Conservation (phyloP, 2,888 invertebrate genomes). For the Monopis laevigella region DNA sequence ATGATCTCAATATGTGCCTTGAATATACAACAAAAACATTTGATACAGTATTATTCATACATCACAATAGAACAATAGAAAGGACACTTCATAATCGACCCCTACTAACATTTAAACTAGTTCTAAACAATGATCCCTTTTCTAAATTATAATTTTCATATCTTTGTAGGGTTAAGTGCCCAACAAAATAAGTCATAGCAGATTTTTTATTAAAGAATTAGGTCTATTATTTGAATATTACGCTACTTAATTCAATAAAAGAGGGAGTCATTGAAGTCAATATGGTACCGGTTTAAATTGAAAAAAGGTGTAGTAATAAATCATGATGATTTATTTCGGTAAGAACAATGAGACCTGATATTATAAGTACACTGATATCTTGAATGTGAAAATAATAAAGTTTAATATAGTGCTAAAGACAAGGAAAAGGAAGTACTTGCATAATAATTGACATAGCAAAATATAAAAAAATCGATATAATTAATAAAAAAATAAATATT, state of each 20-base stretch:
- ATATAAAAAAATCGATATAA: too few species aligned
- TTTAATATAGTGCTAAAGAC: too few species aligned
- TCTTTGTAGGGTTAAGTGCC: conserved; percentile 26
- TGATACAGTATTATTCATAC: conserved; percentile 20
- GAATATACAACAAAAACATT: conserved; percentile 16
- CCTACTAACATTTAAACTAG: conserved; percentile 15
- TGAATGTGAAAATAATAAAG: too few species aligned
- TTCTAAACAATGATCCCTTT: conserved; percentile 17
- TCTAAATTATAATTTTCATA: conserved; percentile 16
- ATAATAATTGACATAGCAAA: too few species aligned
- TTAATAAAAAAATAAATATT: too few species aligned
- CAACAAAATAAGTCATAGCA: conserved; percentile 15
- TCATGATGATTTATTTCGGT: conserved; percentile 8
- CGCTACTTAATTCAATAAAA: conserved; percentile 18
- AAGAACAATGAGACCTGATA: too few species aligned
- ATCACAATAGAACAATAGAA: conserved; percentile 17
- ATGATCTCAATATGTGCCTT: too few species aligned
- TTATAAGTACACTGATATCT: too few species aligned
- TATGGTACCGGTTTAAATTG: conserved; percentile 19
- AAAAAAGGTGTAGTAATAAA: conserved; percentile 24
- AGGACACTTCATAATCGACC: conserved; percentile 14
- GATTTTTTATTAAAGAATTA: conserved; percentile 24
- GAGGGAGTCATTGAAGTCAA: conserved; percentile 5
- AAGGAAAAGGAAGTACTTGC: too few species aligned
- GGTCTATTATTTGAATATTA: conserved; percentile 38